These are phyloP conservation scores for Tetropium fuscum DNA, from an alignment of 2,888 invertebrate genomes.

Conservation along the genomic window DNA sequence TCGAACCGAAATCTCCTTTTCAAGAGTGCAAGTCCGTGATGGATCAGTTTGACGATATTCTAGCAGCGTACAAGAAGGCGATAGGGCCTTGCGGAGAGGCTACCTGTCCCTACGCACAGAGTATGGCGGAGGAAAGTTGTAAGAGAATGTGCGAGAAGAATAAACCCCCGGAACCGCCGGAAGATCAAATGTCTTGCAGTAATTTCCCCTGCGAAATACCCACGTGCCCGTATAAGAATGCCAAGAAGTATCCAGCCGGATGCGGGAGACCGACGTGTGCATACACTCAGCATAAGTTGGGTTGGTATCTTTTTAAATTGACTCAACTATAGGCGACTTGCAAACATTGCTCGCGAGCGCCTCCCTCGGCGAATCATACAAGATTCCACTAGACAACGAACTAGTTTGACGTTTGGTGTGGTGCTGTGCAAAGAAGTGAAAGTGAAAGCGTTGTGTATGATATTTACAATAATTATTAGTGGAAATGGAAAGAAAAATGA, in stretches of 20 bases:
- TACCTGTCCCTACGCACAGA: constrained; percentile 59
- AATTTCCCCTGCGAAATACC: constrained; percentile 44
- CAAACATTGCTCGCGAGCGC: too few species aligned
- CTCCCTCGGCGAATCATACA: not conserved
- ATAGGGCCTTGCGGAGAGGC: constrained; percentile 61
- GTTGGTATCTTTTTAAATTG: constrained; percentile 29
- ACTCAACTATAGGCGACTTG: too few species aligned
- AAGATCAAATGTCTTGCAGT: constrained; percentile 37
- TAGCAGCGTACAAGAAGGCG: constrained; percentile 59
- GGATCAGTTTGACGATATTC: constrained; percentile 60
- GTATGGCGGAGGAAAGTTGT: constrained; percentile 53
- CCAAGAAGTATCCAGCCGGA: constrained; percentile 47
- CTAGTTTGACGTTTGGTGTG: too few species aligned
- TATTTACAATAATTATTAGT: too few species aligned
- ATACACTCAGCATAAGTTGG: constrained; percentile 58
- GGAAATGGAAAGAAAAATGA: too few species aligned
- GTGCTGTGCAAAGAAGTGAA: too few species aligned
- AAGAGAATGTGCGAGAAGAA: constrained; percentile 48
- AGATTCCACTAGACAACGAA: too few species aligned
- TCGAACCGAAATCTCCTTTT: constrained; percentile 50
- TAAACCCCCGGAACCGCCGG: not conserved
- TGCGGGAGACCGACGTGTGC: constrained; percentile 60
- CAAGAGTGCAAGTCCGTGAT: constrained; percentile 60
- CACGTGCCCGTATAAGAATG: constrained; percentile 45
- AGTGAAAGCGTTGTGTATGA: too few species aligned